These are phyloP conservation scores for Pseudorectes ferrugineus DNA, from an alignment of 2,113 vertebrate genomes.

Conservation along the genomic window DNA sequence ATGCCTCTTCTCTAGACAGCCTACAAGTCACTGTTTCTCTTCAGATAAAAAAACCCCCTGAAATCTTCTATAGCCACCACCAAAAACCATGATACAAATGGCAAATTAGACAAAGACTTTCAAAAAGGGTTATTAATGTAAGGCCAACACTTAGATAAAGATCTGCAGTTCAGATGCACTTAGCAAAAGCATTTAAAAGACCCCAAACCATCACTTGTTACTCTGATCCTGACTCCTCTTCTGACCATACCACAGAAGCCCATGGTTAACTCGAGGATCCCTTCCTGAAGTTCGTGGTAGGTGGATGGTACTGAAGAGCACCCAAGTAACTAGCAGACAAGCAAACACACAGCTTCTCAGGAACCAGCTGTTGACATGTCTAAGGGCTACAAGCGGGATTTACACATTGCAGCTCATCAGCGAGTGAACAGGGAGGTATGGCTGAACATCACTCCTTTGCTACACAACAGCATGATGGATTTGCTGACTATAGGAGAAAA, in stretches of 20 bases:
- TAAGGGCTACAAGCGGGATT: background rate
- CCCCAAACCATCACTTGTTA: background rate
- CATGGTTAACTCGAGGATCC: background rate
- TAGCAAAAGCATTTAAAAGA: background rate
- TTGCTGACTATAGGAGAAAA: background rate
- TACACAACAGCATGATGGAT: background rate
- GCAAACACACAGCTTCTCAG: background rate
- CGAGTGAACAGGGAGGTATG: background rate
- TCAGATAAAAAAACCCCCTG: rapidly evolving
- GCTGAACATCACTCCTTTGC: background rate
- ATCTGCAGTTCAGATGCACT: background rate
- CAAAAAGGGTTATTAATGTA: background rate
- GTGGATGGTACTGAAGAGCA: background rate
- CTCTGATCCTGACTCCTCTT: background rate
- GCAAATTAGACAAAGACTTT: background rate
- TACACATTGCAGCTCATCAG: background rate
- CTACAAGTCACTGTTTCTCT: background rate
- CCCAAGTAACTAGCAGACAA: background rate
- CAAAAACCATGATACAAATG: background rate
- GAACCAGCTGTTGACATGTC: background rate
- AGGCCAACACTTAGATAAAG: background rate
- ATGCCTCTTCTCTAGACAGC: background rate
- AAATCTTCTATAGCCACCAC: background rate
- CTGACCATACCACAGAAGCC: background rate
- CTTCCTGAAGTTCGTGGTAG: background rate